Percentiles rank a stretch among this genome's conserved stretches.
phyloP scores from a whole-genome alignment of 2,888 invertebrate genomes.

The Nephrotoma guestfalica region DNA sequence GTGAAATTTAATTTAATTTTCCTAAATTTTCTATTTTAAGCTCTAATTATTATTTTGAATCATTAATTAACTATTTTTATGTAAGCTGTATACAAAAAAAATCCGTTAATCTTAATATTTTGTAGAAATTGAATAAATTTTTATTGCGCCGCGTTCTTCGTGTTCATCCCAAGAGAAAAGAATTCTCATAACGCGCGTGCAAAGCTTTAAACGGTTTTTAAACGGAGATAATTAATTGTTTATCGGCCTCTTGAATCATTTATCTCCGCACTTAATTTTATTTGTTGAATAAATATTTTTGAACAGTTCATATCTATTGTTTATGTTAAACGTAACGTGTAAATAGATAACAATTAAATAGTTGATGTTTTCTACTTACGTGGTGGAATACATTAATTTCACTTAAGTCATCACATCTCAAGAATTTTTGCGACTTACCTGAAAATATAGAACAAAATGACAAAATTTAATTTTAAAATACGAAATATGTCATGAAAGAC shows the following conservation, averaged over 20 bases:
- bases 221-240: neutral
- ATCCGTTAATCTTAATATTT: neutral
- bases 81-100: neutral
- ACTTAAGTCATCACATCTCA: neutral
- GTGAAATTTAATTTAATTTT: neutral
- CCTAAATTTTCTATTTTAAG: neutral
- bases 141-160: neutral
- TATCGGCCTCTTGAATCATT: neutral
- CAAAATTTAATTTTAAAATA: too few species aligned
- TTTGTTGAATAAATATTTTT: neutral
- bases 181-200: neutral
- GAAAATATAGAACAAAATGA: neutral
- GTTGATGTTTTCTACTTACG: neutral
- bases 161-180: neutral
- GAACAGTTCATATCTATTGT: neutral
- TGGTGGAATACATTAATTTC: neutral
- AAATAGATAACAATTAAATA: neutral
- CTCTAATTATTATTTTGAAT: neutral
- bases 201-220: neutral
- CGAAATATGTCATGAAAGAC: too few species aligned
- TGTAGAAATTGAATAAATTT: neutral
- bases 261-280: neutral
- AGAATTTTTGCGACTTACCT: neutral
- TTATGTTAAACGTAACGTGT: neutral
- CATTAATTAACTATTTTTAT: neutral